Evolutionary conservation across 2,113 vertebrate species (phyloP), one percentile per base, ranked within the genome.

Genomic region (Patagioenas fasciata): DNA sequence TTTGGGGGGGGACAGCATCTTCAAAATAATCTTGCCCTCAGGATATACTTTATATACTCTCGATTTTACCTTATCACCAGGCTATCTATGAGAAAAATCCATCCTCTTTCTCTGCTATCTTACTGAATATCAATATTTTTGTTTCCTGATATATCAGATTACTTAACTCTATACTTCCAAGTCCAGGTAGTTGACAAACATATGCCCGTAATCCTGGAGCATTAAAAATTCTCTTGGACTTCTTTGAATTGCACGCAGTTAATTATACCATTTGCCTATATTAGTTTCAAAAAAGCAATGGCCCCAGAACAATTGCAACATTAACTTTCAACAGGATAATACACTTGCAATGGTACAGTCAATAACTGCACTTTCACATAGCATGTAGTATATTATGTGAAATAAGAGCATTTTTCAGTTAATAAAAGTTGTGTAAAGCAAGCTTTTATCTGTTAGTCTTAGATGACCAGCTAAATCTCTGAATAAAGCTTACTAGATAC

Each of bases 271-370:
- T 56, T 87, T 56, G 29, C 23, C 32, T 44, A 12, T 77, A 88
- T 73, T 94, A 93, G 80, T 47, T 74, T 51, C 58, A 12, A 36
- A 74, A 96, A 91, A 84, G 4, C 36, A 80, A 31, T 53, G 40
- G 32, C 50, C 17, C 58, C 71, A 84, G 58, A 96, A 38, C 53
- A 93, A 44, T 96, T 58, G 36, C 31, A 70, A 34, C 40, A 25
- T 84, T 89, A 95, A 92, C 73, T 93, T 89, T 92, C 78, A 95
- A 85, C 61, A 40, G 21, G 48, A 67, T 60, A 94, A 78, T 91
- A 95, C 96, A 91, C 25, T 62, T 79, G 58, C 72, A 73, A 60
- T 77, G 26, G 23, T 48, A 74, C 61, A 82, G 79, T 84, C 87
- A 89, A 18, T 82, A 92, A 62, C 50, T 81, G 13, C 20, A 10